Base-by-base conservation (phyloP, 2,113 vertebrate species). In the Strix aluco region DNA sequence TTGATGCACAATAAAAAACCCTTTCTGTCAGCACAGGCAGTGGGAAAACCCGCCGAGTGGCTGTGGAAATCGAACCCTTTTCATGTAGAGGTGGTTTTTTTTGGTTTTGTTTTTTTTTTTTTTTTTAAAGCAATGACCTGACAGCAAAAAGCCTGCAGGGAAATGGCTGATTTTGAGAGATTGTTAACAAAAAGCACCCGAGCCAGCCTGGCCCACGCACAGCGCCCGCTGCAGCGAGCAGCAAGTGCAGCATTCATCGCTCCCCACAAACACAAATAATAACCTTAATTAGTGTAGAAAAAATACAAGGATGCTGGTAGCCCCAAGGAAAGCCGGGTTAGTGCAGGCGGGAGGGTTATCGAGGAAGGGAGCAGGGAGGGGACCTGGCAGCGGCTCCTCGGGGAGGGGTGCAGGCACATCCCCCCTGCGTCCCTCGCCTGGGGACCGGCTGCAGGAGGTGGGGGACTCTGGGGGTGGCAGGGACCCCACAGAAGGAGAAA, bases 371-470 rank as follows among this genome's bases (percentile, higher is more conserved):
- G 52, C 29, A 6, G n/a, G 49, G 44, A 90, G 22, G 40, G 69
- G 27, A 32, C 5, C 7, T 1, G 26, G 38, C 0, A 9, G 52
- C 51, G 44, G 32, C 38, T 32, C 52, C 57, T 10, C 2, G 2
- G 46, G 40, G 40, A 74, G 38, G 47, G 58, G 57, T 11, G 34
- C 27, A 7, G 1, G 1, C 30, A 21, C 49, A 11, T 10, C 40
- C 26, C 51, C 15, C 11, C 29, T 2, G 13, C 2, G 1, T 19
- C 34, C 67, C 38, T 46, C 2, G 0, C 36, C 47, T 13, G 5
- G 54, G 40, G 38, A 46, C n/a, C 1, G 6, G n/a, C 47, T 1
- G 1, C 2, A 2, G 71, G 19, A n/a, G 3, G 32, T 55, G 32
- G 32, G 38, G 27, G 18, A 49, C 42, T 78, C 72, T 15, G 0